Conservation (phyloP, 1,140 invertebrate genomes). For the Bombyx mandarina region DNA sequence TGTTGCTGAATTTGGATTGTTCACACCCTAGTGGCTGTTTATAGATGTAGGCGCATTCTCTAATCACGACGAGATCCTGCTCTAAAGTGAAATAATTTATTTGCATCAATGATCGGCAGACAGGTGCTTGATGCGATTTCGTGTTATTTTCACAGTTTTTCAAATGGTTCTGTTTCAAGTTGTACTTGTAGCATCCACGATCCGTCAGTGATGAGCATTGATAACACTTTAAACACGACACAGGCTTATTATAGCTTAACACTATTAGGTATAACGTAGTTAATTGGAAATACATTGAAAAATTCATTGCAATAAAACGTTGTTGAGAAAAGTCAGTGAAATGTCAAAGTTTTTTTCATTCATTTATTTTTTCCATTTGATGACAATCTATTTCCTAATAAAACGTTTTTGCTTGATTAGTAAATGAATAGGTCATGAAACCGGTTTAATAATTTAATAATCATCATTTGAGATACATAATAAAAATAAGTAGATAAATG, state of each 20-base stretch:
- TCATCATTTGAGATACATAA: too few species aligned
- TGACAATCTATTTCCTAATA: too few species aligned
- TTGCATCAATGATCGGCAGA: constrained; percentile 28
- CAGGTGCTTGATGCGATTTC: constrained; percentile 4
- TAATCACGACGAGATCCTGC: constrained; percentile 30
- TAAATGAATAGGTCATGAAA: too few species aligned
- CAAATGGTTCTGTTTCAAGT: constrained; percentile 33
- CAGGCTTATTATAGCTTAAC: constrained; percentile 15
- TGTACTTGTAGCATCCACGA: constrained; percentile 32
- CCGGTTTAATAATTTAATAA: too few species aligned
- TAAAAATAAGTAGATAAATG: too few species aligned
- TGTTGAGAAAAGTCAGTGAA: background rate
- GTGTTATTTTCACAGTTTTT: constrained; percentile 27
- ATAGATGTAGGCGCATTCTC: constrained; percentile 49
- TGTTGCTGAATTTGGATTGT: constrained; percentile 35
- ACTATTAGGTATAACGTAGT: constrained; percentile 8
- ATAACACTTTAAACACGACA: constrained; percentile 40
- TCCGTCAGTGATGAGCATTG: constrained; percentile 37
- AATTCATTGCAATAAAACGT: too few species aligned
- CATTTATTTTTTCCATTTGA: background rate
- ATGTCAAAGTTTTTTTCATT: background rate
- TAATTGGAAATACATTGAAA: too few species aligned
- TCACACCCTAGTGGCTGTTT: constrained; percentile 26
- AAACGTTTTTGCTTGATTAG: too few species aligned
- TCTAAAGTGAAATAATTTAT: constrained; percentile 38